These are phyloP conservation scores for Pogona vitticeps DNA, from an alignment of 2,113 vertebrate species.

Conservation along the genomic window DNA sequence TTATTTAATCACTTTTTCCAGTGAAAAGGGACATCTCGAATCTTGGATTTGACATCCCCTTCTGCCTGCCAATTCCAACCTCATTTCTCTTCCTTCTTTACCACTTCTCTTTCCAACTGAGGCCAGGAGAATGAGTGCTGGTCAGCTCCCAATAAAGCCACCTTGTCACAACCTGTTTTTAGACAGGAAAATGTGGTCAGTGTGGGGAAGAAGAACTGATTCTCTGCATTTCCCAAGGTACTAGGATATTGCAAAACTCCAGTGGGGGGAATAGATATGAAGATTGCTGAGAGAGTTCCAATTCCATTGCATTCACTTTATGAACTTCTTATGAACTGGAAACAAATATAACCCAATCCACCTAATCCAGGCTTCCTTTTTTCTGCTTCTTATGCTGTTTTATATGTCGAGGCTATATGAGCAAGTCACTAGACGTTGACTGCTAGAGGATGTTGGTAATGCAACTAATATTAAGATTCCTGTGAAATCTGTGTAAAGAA, in stretches of 20 bases:
- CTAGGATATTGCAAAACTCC: not conserved
- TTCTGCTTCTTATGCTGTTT: not conserved
- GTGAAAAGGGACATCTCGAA: not conserved
- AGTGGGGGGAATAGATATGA: not conserved
- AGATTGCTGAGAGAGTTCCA: not conserved
- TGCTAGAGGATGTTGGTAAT: not conserved
- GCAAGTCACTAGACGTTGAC: not conserved
- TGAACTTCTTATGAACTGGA: not conserved
- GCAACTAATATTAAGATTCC: not conserved
- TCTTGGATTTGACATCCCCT: slow-evolving; percentile 6
- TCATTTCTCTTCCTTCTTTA: not conserved
- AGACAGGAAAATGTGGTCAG: not conserved
- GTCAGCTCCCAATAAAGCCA: not conserved
- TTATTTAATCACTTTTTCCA: slow-evolving; percentile 53
- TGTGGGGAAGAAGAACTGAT: not conserved
- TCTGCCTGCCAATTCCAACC: slow-evolving; percentile 3
- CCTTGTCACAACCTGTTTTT: not conserved
- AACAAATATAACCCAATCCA: not conserved
- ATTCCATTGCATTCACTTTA: not conserved
- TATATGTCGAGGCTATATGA: not conserved
- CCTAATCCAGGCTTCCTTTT: not conserved
- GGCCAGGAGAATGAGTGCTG: not conserved
- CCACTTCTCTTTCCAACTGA: not conserved
- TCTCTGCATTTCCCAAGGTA: not conserved
- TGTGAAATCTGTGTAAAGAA: not conserved